phyloP scores from a whole-genome alignment of 2,113 vertebrate genomes.

The Tapirus terrestris region DNA sequence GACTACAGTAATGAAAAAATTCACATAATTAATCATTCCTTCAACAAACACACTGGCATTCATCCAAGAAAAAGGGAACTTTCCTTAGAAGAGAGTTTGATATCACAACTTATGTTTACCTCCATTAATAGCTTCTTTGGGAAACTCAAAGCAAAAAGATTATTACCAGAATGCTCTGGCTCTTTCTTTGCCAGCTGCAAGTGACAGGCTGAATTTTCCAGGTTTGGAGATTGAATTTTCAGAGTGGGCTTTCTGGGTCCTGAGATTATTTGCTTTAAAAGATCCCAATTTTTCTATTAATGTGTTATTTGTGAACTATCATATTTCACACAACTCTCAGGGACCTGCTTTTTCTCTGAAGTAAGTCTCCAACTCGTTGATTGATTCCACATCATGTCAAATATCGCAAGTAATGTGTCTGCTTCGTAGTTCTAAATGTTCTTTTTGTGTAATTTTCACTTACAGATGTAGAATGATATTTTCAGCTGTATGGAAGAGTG shows the following conservation, averaged over 20 bases:
- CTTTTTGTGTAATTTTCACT: slow-evolving; percentile 62
- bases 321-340: slow-evolving; percentile 47
- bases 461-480: slow-evolving; percentile 38
- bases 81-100: slow-evolving; percentile 60
- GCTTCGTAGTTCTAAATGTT: slow-evolving; percentile 36
- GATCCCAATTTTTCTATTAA: slow-evolving; percentile 53
- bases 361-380: slow-evolving; percentile 2
- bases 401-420: slow-evolving; percentile 13
- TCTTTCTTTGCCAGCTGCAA: slow-evolving; percentile 36
- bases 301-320: slow-evolving; percentile 55
- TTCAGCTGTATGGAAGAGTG: slow-evolving; percentile 60
- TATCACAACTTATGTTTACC: slow-evolving; percentile 25
- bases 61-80: slow-evolving; percentile 59
- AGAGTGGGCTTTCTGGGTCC: neutral
- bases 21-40: slow-evolving; percentile 66
- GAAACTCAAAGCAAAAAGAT: slow-evolving; percentile 35
- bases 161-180: neutral
- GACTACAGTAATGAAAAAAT: slow-evolving; percentile 54
- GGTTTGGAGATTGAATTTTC: slow-evolving; percentile 27
- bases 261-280: slow-evolving; percentile 56
- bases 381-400: slow-evolving; percentile 59
- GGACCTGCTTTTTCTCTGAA: neutral
- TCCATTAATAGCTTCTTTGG: slow-evolving; percentile 57
- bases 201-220: neutral
- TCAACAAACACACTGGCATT: slow-evolving; percentile 55